phyloP scores from a whole-genome alignment of 2,797 vertebrate genomes.

The Lagothrix lagotricha region DNA sequence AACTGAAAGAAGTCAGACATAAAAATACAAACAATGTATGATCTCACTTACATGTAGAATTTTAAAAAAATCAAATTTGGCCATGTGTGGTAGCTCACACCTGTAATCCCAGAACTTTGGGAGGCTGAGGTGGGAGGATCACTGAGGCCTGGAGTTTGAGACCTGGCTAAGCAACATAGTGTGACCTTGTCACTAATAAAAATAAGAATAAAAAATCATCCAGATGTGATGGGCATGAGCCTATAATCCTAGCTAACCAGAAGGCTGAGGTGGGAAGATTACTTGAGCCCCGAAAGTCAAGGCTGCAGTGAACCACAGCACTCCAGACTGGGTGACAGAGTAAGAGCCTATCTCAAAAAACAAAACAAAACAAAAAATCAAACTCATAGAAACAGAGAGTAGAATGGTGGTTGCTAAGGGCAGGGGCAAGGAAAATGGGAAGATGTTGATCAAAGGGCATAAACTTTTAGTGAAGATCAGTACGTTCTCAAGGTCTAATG shows the following conservation, averaged over 20 bases:
- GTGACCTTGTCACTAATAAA: background rate
- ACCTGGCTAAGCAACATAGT: background rate
- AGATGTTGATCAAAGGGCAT: background rate
- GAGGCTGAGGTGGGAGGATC: background rate
- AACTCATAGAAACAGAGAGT: background rate
- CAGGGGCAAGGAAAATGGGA: background rate
- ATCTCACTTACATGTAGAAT: background rate
- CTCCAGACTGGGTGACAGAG: background rate
- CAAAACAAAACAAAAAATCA: background rate
- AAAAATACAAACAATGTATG: background rate
- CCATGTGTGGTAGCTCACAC: background rate
- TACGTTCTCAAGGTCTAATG: background rate
- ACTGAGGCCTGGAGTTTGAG: background rate
- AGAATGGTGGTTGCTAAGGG: background rate
- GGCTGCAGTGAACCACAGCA: background rate
- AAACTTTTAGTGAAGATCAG: background rate
- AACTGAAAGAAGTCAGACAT: background rate
- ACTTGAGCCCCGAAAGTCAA: background rate
- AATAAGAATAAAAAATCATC: background rate
- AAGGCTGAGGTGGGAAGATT: background rate
- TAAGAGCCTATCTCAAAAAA: background rate
- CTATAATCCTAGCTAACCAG: background rate
- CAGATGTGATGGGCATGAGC: background rate
- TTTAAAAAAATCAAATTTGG: background rate
- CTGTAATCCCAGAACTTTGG: background rate